These are phyloP conservation scores for Sarcophaga caerulescens DNA, from an alignment of 2,888 invertebrate genomes.

Conservation along the genomic window DNA sequence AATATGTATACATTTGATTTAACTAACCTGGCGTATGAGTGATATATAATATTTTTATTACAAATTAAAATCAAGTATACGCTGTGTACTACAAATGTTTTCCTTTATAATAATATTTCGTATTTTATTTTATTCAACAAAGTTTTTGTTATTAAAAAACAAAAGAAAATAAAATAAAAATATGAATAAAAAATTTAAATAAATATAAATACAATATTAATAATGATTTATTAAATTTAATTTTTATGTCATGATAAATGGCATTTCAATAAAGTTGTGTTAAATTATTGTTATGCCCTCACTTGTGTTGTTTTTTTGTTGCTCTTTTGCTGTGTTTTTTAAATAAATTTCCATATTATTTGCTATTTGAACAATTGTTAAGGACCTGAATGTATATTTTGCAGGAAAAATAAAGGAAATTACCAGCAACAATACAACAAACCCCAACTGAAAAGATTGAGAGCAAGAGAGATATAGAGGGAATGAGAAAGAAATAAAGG, in stretches of 20 bases:
- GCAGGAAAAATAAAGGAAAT: slow-evolving; percentile 11
- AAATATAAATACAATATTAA: background rate
- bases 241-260: slow-evolving; percentile 55
- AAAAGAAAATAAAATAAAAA: no score
- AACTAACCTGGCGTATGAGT: no score
- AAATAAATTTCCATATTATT: slow-evolving; percentile 54
- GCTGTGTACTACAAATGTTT: no score
- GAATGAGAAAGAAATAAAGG: no score
- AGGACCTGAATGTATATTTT: background rate
- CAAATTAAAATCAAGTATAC: no score
- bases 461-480: no score
- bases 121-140: no score
- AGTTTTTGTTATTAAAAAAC: no score
- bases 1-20: no score
- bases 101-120: no score
- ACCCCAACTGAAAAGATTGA: background rate
- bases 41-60: no score
- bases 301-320: background rate
- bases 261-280: slow-evolving; percentile 51
- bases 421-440: slow-evolving; percentile 27
- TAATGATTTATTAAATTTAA: slow-evolving; percentile 43
- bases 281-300: slow-evolving; percentile 7
- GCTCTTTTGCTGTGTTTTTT: background rate
- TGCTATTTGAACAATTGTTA: slow-evolving; percentile 44
- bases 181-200: background rate